phyloP scores from a whole-genome alignment of 2,113 vertebrate species.

The Syngnathus typhle region DNA sequence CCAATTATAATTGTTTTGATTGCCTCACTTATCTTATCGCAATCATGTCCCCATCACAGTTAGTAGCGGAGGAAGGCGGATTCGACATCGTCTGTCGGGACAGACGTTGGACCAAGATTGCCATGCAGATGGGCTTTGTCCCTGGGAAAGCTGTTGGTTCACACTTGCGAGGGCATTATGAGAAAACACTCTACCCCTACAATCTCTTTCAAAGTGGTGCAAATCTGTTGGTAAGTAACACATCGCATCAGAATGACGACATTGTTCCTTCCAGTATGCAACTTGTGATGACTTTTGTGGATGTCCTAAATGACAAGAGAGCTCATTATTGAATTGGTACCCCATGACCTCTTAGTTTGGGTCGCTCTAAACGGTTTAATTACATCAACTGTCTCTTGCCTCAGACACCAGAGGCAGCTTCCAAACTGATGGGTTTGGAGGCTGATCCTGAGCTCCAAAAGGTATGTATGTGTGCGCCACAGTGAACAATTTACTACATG shows the following conservation, averaged over 20 bases:
- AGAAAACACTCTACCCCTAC: conserved; percentile 92
- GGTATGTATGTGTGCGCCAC: conserved; percentile 61
- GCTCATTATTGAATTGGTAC: conserved; percentile 34
- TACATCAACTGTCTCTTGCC: conserved; percentile 65
- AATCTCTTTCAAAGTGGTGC: conserved; percentile 89
- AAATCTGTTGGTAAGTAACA: conserved; percentile 83
- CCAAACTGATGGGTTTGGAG: conserved; percentile 70
- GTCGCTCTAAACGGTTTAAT: conserved; percentile 56
- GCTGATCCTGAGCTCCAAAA: conserved; percentile 66
- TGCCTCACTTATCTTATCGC: not conserved
- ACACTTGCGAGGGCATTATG: conserved; percentile 90
- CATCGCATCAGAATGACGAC: not conserved
- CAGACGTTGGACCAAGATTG: conserved; percentile 94
- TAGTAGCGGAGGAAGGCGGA: conserved; percentile 93
- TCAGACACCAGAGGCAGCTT: conserved; percentile 66
- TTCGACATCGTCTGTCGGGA: conserved; percentile 90
- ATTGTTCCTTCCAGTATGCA: not conserved
- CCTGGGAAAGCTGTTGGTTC: conserved; percentile 95
- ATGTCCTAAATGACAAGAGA: conserved; percentile 10
- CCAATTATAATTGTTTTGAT: not conserved
- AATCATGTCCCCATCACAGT: conserved; percentile 61
- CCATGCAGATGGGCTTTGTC: conserved; percentile 88
- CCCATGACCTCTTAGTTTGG: conserved; percentile 43
- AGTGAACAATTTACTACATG: conserved; percentile 26
- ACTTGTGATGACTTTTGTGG: not conserved